Base-by-base conservation (phyloP, 2,113 vertebrate species). In the Macquaria australasica region DNA sequence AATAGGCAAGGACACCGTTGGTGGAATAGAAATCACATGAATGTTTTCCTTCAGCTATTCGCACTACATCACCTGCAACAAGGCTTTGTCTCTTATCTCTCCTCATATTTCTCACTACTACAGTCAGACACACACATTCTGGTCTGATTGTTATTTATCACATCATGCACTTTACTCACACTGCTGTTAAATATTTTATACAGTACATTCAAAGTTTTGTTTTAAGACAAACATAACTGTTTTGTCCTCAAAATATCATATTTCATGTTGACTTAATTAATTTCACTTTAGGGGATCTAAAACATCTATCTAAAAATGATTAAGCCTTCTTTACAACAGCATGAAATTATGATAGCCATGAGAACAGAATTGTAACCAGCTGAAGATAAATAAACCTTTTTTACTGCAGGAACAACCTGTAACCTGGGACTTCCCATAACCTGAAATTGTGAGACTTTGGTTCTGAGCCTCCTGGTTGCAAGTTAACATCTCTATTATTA, bases 11-110 rank as follows among this genome's bases (percentile, higher is more conserved):
- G 64, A 74, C 48, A 15, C 34, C 8, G 62, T 62, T 37, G 50
- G 73, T 8, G 21, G 77, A 90, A 77, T 31, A 50, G 56, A 85
- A 84, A 73, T 81, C 55, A 80, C 64, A 75, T 25, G 34, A 48
- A 79, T 68, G 72, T 83, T 83, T 84, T 31, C 82, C 69, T 78
- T 64, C 31, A 55, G 58, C 23, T 62, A 45, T 80, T 88, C 74
- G 55, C 70, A 66, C 74, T 11, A 4, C 77, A 85, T 85, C 69
- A 43, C 67, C 69, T 37, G n/a, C 69, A 84, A 86, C 28, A n/a
- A 23, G 21, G 34, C 60, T 71, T 68, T 68, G 28, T 56, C 18
- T 37, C 16, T 53, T 48, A 20, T n/a, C 34, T n/a, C 12, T 79
- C 62, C 28, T 67, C 39, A 63, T 62, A 25, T 82, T 64, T 53